Base-by-base conservation (phyloP, 2,113 vertebrate genomes). In the Neogobius melanostomus region DNA sequence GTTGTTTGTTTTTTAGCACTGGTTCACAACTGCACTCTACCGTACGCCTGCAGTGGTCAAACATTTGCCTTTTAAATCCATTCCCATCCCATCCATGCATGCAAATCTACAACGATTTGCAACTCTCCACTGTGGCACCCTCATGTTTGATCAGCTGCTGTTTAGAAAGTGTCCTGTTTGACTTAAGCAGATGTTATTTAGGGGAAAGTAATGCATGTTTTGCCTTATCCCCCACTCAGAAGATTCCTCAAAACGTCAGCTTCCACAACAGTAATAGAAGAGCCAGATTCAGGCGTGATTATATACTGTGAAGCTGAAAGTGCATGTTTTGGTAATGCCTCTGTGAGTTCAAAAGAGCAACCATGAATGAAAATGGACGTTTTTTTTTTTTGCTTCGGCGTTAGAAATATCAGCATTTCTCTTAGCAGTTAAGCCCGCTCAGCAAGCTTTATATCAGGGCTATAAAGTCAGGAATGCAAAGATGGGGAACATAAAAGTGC, bases 181-280 rank as follows among this genome's bases (percentile, higher is more conserved):
- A 51, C 21, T 60, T 71, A 60, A 17, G 49, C 46, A n/a, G 52
- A 66, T 77, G 72, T 71, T 72, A 36, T 11, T n/a, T 12, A 10
- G 69, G 28, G 66, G 43, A 64, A 68, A 66, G 59, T 59, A 59
- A 59, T 57, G 7, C 51, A 46, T 46, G 43, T 64, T 64, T 50
- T 69, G 47, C 6, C 63, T 64, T 66, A 11, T 46, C 17, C 72
- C 63, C 17, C 72, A 59, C 51, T n/a, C 4, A 69, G 61, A 47
- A 46, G 43, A 62, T 67, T 72, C 36, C 43, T 72, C 45, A 16
- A 43, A 1, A 6, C 49, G 9, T 48, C 8, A 57, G 6, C 11
- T 67, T 2, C 21, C 7, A 64, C 28, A 50, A 47, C 52, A 6
- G 46, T 59, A 51, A 14, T 48, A 10, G 42, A 17, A 45, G n/a